These are phyloP conservation scores for Lipotes vexillifer DNA, from an alignment of 2,113 vertebrate genomes.

Conservation along the genomic window DNA sequence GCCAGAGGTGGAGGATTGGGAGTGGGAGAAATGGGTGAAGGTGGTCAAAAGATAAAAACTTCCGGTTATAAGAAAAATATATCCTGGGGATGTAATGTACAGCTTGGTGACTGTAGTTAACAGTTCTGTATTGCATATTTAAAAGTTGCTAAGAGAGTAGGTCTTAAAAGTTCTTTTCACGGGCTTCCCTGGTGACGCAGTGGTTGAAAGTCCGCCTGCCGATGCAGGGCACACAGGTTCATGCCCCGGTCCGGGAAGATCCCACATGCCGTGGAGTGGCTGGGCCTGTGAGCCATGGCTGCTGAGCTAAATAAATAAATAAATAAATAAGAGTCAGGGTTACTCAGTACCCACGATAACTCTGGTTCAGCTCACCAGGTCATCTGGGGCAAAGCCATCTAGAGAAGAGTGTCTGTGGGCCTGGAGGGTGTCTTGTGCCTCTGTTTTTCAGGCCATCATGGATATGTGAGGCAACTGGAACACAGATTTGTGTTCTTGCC, in stretches of 20 bases:
- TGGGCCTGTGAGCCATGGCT: too few species aligned
- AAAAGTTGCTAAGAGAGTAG: neutral
- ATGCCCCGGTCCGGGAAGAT: too few species aligned
- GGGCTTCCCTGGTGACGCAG: too few species aligned
- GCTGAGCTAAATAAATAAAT: neutral
- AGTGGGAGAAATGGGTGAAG: neutral
- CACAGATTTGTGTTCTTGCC: neutral
- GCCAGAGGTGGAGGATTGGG: neutral
- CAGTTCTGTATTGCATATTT: neutral
- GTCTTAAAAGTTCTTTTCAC: too few species aligned
- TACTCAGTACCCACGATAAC: neutral
- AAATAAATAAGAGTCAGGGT: neutral
- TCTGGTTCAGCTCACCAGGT: neutral
- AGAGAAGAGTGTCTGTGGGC: neutral
- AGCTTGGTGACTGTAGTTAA: neutral
- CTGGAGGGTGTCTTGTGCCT: neutral
- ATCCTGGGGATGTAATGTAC: neutral
- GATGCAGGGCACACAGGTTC: too few species aligned
- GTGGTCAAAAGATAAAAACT: neutral
- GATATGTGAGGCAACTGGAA: neutral
- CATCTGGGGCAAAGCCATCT: neutral
- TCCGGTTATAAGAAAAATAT: neutral
- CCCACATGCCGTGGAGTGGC: too few species aligned
- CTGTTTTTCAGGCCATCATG: neutral
- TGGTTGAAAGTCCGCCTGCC: too few species aligned